These are phyloP conservation scores for Callopanchax toddi DNA, from an alignment of 2,113 vertebrate species.

Conservation along the genomic window DNA sequence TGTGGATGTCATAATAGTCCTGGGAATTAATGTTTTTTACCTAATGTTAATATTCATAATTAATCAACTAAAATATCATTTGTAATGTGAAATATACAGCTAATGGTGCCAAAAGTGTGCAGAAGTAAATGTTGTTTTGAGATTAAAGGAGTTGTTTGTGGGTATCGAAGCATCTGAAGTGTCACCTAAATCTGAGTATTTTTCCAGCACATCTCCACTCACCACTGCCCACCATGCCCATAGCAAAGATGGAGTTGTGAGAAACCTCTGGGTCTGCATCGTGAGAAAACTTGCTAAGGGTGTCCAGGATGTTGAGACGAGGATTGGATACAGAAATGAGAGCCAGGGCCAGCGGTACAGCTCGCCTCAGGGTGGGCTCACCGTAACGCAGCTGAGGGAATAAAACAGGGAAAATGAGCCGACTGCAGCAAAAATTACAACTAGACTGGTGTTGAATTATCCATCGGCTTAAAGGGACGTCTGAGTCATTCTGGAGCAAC, in stretches of 20 bases:
- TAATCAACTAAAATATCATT: too few species aligned
- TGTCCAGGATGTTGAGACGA: slow-evolving; percentile 96
- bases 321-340: slow-evolving; percentile 98
- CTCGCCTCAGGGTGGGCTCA: slow-evolving; percentile 95
- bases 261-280: slow-evolving; percentile 97
- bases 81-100: neutral
- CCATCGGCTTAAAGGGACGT: too few species aligned
- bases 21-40: too few species aligned
- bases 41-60: too few species aligned
- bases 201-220: slow-evolving; percentile 69
- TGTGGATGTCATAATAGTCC: too few species aligned
- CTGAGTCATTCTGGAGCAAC: too few species aligned
- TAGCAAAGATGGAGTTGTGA: slow-evolving; percentile 98
- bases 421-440: neutral
- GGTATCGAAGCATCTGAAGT: too few species aligned
- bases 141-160: too few species aligned
- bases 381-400: slow-evolving; percentile 90
- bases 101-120: neutral
- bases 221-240: slow-evolving; percentile 99
- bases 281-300: slow-evolving; percentile 98
- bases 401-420: neutral
- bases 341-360: slow-evolving; percentile 92
- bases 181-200: neutral
- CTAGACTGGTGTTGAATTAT: too few species aligned
- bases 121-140: neutral